phyloP scores from a whole-genome alignment of 2,113 vertebrate species.

The Chloropsis cyanopogon region DNA sequence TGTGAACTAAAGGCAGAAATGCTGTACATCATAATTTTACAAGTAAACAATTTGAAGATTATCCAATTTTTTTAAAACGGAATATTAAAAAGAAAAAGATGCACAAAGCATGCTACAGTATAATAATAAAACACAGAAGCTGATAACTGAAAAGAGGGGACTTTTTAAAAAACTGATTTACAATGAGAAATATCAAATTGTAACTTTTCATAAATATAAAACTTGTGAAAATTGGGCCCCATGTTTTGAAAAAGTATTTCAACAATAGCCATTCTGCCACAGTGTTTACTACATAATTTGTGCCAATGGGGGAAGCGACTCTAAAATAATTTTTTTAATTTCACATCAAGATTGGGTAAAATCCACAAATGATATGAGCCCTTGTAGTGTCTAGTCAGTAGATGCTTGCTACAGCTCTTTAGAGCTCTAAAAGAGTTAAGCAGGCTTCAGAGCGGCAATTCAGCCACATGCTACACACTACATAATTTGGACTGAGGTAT shows the following conservation, averaged over 20 bases:
- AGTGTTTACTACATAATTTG: constrained; percentile 51
- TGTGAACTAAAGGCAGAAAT: constrained; percentile 59
- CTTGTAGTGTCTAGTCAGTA: background rate
- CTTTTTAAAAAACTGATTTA: constrained; percentile 29
- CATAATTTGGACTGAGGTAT: background rate
- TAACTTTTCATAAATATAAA: constrained; percentile 51
- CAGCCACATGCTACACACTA: background rate
- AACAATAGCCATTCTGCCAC: constrained; percentile 5
- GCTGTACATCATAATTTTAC: constrained; percentile 44
- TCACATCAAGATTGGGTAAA: background rate
- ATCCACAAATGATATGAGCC: background rate
- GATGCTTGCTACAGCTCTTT: constrained; percentile 1
- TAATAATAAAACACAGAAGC: constrained; percentile 62
- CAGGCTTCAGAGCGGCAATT: background rate
- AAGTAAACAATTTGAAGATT: constrained; percentile 57
- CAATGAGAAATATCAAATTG: constrained; percentile 59
- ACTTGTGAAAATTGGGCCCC: constrained; percentile 25
- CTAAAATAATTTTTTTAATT: background rate
- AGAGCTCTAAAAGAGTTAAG: background rate
- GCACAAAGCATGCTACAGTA: constrained; percentile 61
- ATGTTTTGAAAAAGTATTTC: constrained; percentile 31
- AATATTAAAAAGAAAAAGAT: constrained; percentile 47
- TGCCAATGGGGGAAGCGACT: background rate
- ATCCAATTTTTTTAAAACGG: constrained; percentile 26
- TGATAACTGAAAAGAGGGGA: constrained; percentile 50